These are phyloP conservation scores for Rhynchopsitta pachyrhyncha DNA, from an alignment of 2,113 vertebrate species.

Conservation along the genomic window DNA sequence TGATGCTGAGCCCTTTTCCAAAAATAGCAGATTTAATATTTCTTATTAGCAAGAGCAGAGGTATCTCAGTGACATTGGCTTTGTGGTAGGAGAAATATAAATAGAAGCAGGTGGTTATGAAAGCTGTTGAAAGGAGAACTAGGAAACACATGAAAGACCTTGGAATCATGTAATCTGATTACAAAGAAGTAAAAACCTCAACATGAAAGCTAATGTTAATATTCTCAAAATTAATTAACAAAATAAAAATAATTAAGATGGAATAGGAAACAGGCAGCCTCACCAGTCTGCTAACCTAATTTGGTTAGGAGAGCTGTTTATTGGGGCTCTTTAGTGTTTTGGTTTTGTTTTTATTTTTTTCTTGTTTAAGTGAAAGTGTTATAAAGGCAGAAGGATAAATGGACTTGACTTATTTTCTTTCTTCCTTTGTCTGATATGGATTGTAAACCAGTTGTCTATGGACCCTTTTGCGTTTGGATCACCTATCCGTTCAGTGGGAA, in stretches of 20 bases:
- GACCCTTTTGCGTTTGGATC: not conserved
- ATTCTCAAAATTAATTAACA: conserved; percentile 50
- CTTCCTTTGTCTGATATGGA: not conserved
- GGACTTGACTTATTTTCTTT: not conserved
- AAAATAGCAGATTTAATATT: conserved; percentile 31
- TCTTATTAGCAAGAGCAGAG: not conserved
- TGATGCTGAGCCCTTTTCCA: not conserved
- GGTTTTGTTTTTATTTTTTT: not conserved
- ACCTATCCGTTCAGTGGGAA: not conserved
- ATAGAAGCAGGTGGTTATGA: conserved; percentile 51
- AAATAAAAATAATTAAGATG: conserved; percentile 27
- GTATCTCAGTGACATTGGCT: conserved; percentile 26
- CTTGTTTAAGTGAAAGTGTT: not conserved
- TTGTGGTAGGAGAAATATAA: conserved; percentile 26
- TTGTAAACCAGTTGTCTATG: not conserved
- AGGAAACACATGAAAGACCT: conserved; percentile 50
- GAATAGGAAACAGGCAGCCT: not conserved
- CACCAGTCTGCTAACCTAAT: not conserved
- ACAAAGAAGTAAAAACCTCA: conserved; percentile 19
- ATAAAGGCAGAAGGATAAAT: not conserved
- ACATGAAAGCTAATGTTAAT: conserved; percentile 37
- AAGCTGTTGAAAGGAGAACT: conserved; percentile 31
- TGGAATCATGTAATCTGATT: conserved; percentile 36
- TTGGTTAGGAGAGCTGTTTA: not conserved
- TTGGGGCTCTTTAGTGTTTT: not conserved